Conservation (phyloP, 35 echinoderm and acorn worm species). For the Diadema setosum region DNA sequence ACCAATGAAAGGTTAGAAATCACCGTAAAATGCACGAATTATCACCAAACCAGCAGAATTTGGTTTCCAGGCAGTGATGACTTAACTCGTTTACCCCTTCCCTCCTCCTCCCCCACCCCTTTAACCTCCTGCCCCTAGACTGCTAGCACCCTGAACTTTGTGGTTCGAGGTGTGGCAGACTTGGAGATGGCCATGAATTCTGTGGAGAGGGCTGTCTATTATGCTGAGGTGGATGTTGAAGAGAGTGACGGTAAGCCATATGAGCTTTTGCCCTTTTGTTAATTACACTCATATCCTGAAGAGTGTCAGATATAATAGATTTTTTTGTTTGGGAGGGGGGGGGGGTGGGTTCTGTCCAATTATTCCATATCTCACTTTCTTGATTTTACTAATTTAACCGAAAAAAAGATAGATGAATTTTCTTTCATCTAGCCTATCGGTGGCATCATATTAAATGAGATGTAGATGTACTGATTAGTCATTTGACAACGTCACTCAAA, state of each 20-base stretch:
- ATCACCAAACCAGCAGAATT: too few relatives aligned
- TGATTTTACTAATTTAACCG: neutral
- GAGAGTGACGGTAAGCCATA: conserved; percentile 67
- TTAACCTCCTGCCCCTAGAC: conserved; percentile 11
- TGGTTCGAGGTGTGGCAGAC: conserved; percentile 62
- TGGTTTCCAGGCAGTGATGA: too few relatives aligned
- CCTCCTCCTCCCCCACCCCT: too few relatives aligned
- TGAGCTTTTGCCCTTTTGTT: neutral
- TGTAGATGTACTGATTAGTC: neutral
- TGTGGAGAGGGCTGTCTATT: conserved; percentile 64
- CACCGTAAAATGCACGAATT: too few relatives aligned
- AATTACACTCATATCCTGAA: neutral
- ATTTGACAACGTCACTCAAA: neutral
- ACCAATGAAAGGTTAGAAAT: too few relatives aligned
- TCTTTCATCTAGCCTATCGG: neutral
- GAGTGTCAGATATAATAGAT: neutral
- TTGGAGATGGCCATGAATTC: conserved; percentile 95
- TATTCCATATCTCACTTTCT: neutral
- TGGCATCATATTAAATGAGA: neutral
- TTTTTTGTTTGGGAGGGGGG: neutral
- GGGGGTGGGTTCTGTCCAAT: neutral
- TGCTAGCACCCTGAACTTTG: conserved; percentile 39
- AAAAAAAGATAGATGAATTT: neutral
- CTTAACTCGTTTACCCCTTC: too few relatives aligned
- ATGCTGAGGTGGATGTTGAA: conserved; percentile 45